Conservation (phyloP, 2,888 invertebrate species). For the Boloria selene region DNA sequence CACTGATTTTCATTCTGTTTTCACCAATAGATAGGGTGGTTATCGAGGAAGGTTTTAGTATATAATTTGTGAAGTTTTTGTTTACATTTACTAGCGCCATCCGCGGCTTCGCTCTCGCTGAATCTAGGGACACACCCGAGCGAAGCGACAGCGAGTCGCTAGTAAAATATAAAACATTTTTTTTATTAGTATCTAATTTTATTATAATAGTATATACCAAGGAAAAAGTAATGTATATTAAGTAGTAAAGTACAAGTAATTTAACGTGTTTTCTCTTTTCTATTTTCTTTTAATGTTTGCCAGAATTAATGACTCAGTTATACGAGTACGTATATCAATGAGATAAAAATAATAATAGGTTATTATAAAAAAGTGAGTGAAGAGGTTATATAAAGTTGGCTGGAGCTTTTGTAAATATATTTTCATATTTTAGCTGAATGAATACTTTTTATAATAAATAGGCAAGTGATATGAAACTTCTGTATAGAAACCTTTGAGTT, state of each 20-base stretch:
- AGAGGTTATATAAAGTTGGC: neutral
- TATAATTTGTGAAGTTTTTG: too few species aligned
- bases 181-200: too few species aligned
- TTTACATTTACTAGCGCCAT: too few species aligned
- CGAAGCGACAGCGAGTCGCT: too few species aligned
- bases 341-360: slow-evolving; percentile 2
- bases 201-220: neutral
- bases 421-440: slow-evolving; percentile 1
- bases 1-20: too few species aligned
- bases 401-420: neutral
- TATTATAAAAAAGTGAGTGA: neutral
- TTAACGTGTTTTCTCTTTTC: too few species aligned
- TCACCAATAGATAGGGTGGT: too few species aligned
- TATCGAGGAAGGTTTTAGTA: too few species aligned
- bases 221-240: neutral
- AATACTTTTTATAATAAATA: neutral
- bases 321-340: neutral
- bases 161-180: too few species aligned
- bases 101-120: too few species aligned
- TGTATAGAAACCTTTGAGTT: neutral
- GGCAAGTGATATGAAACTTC: neutral
- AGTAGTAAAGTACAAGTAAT: neutral
- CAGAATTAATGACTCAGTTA: slow-evolving; percentile 5
- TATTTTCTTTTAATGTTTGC: neutral
- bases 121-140: too few species aligned